phyloP scores from a whole-genome alignment of 2,797 vertebrate species.

The Chelon labrosus region DNA sequence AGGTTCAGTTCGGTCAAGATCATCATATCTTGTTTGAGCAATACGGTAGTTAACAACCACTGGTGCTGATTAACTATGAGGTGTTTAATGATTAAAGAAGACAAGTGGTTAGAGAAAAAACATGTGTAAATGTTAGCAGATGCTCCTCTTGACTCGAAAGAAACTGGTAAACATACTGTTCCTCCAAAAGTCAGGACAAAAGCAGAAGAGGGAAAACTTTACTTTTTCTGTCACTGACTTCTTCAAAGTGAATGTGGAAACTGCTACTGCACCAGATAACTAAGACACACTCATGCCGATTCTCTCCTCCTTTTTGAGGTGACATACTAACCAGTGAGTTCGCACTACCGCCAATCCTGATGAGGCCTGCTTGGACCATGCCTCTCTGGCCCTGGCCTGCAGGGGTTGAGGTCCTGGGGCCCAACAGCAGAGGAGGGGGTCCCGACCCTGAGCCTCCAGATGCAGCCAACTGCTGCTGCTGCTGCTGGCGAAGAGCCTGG shows the following conservation, averaged over 20 bases:
- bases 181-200: too few relatives aligned
- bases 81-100: neutral
- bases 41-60: too few relatives aligned
- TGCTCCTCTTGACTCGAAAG: neutral
- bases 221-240: too few relatives aligned
- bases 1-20: too few relatives aligned
- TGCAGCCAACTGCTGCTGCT: slow-evolving; percentile 86
- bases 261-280: too few relatives aligned
- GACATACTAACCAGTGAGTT: slow-evolving; percentile 91
- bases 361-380: slow-evolving; percentile 90
- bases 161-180: too few relatives aligned
- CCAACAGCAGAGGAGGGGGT: slow-evolving; percentile 92
- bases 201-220: too few relatives aligned
- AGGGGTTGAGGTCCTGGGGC: slow-evolving; percentile 88
- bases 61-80: neutral
- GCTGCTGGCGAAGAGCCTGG: slow-evolving; percentile 93
- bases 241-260: neutral
- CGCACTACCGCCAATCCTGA: slow-evolving; percentile 88
- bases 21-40: too few relatives aligned
- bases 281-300: neutral
- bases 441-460: slow-evolving; percentile 83
- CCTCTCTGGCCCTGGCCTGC: slow-evolving; percentile 90
- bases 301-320: slow-evolving; percentile 51
- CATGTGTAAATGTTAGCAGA: too few relatives aligned
- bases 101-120: neutral